Conservation (phyloP, 2,888 invertebrate species). For the Dasypolia templi region DNA sequence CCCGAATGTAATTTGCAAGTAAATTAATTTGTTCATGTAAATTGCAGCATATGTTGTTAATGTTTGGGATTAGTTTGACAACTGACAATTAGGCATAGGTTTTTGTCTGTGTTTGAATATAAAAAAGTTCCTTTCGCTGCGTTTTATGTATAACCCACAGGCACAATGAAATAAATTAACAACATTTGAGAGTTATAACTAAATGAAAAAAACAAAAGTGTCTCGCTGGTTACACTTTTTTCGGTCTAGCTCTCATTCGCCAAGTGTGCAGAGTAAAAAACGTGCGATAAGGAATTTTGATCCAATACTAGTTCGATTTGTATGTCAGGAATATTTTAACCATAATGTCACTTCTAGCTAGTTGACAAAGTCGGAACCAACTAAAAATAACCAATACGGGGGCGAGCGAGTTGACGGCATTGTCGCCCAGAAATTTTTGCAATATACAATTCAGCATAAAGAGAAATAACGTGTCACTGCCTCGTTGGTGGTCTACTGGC, state of each 20-base stretch:
- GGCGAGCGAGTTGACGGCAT: neutral
- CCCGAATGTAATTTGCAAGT: conserved; percentile 37
- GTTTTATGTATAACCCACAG: neutral
- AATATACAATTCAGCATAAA: conserved; percentile 9
- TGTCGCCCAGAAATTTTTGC: conserved; percentile 3
- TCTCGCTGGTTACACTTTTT: neutral
- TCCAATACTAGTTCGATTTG: neutral
- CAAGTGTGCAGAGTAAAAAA: no score
- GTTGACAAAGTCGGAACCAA: neutral
- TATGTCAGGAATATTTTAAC: neutral
- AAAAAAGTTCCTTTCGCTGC: neutral
- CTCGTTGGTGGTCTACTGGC: no score
- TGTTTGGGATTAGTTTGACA: conserved; percentile 16
- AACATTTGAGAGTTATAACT: neutral
- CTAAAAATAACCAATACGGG: neutral
- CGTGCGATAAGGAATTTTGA: neutral
- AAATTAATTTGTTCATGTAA: conserved; percentile 40
- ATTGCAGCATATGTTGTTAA: conserved; percentile 5
- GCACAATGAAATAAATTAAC: neutral
- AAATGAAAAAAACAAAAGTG: neutral
- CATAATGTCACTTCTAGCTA: neutral
- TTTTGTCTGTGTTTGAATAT: neutral
- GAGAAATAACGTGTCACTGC: neutral
- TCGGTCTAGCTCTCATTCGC: neutral
- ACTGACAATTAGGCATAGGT: neutral